Evolutionary conservation across 1,140 invertebrate genomes (phyloP), one percentile per base, ranked within the genome.

Genomic region (Varroa destructor): DNA sequence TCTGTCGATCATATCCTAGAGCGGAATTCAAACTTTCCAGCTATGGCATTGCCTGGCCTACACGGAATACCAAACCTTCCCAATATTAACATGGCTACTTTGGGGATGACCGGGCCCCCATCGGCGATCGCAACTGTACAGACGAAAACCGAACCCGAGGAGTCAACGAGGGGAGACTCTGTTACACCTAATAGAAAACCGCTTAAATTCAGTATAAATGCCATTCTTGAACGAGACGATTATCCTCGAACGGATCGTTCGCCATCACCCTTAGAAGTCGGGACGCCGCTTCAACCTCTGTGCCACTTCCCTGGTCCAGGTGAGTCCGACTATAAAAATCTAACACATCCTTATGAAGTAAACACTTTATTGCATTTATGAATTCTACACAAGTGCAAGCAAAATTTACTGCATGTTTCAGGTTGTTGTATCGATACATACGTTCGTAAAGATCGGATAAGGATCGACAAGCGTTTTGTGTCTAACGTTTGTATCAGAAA

Each of bases 141-240:
- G 46, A 67, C 61, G 12, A 67, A 67, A 40, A 67, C 61, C 12
- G 61, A 67, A 40, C 14, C 61, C 3, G 61, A 67, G 40, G 61
- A 67, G 40, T 43, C 61, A 37, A 40, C 61, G 61, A 12, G 40
- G 40, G 46, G 46, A 3, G 46, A 51, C 46, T 51, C 46, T 5
- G 46, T 51, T 3, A 51, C 46, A 5, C 46, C 46, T 3, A 51
- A 51, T 51, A 12, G 40, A 46, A 67, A 67, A 40, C 61, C 61
- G 40, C 46, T 67, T 12, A 67, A 67, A 40, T 67, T 67, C 61
- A 67, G 61, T 67, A 67, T 67, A 40, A 46, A 67, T 67, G 61
- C 61, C 14, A 67, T 67, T 46, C 61, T 67, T 37, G 61, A 67
- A 67, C 40, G 61, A 37, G 46, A 67, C 8, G 61, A 67, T 4